Evolutionary conservation across 1,140 invertebrate genomes (phyloP).

Genomic region (Colletes latitarsis): DNA sequence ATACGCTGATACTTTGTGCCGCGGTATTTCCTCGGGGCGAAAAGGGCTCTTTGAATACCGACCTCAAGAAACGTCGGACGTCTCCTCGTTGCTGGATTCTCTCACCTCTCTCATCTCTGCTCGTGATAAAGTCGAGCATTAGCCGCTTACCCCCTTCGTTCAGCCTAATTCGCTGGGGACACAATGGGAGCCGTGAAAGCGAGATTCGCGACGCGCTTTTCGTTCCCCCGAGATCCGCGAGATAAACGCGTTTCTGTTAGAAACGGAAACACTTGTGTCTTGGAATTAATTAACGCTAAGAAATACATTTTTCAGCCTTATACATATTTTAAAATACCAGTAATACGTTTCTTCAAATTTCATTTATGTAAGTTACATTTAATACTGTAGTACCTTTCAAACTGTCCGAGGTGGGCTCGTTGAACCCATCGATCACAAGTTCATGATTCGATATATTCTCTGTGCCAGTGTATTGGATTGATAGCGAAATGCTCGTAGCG

Average conservation of each 20-base stretch:
- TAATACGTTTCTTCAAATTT: too few relatives aligned
- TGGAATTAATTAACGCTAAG: background rate
- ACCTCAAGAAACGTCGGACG: constrained; percentile 35
- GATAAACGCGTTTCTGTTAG: background rate
- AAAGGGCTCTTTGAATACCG: constrained; percentile 56
- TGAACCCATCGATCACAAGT: too few relatives aligned
- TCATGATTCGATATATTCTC: too few relatives aligned
- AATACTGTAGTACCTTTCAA: too few relatives aligned
- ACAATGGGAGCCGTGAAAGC: constrained; percentile 16
- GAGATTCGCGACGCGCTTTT: background rate
- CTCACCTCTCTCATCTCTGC: constrained; percentile 23
- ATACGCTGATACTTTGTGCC: constrained; percentile 41
- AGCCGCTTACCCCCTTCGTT: constrained; percentile 36
- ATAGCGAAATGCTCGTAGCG: background rate
- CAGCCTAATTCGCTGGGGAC: constrained; percentile 47
- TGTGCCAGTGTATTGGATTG: background rate
- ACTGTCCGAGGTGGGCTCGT: too few relatives aligned
- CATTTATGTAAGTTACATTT: too few relatives aligned
- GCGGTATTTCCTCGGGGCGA: constrained; percentile 20
- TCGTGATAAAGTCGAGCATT: constrained; percentile 50
- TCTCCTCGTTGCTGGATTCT: constrained; percentile 19
- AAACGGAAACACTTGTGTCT: background rate
- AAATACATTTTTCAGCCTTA: too few relatives aligned
- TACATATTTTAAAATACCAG: too few relatives aligned
- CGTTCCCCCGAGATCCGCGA: too few relatives aligned